Conservation (phyloP, 2,113 vertebrate species). For the Corythoichthys intestinalis region DNA sequence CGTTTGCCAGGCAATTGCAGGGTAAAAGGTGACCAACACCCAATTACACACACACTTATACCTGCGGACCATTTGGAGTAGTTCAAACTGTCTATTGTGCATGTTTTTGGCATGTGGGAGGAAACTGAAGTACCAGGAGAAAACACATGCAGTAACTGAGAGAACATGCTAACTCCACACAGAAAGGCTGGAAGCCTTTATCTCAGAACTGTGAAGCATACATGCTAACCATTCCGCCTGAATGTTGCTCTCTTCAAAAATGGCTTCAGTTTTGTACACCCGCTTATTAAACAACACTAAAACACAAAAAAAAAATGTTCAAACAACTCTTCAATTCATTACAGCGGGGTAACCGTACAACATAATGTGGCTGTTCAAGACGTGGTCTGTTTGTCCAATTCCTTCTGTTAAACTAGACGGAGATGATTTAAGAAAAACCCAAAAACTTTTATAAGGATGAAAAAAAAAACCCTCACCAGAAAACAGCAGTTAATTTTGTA, state of each 20-base stretch:
- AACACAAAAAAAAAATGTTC: background rate
- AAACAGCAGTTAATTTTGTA: slow-evolving; percentile 52
- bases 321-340: background rate
- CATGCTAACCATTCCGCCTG: too few species aligned
- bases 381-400: background rate
- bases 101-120: too few species aligned
- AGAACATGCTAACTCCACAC: too few species aligned
- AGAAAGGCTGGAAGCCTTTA: too few species aligned
- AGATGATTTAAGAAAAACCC: background rate
- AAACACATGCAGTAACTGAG: too few species aligned
- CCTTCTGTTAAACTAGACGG: background rate
- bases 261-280: background rate
- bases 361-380: background rate
- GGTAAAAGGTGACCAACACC: too few species aligned
- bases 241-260: background rate
- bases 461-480: slow-evolving; percentile 25
- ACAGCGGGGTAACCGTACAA: background rate
- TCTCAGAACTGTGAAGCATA: too few species aligned
- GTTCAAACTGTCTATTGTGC: too few species aligned
- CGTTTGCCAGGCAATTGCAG: too few species aligned
- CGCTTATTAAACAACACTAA: background rate
- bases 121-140: too few species aligned
- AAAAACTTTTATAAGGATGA: background rate
- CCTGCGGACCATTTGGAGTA: too few species aligned
- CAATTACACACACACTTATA: too few species aligned